Evolutionary conservation across 2,797 vertebrate genomes (phyloP), one percentile per base, ranked within the genome.

Genomic region (Eulemur albifrons): DNA sequence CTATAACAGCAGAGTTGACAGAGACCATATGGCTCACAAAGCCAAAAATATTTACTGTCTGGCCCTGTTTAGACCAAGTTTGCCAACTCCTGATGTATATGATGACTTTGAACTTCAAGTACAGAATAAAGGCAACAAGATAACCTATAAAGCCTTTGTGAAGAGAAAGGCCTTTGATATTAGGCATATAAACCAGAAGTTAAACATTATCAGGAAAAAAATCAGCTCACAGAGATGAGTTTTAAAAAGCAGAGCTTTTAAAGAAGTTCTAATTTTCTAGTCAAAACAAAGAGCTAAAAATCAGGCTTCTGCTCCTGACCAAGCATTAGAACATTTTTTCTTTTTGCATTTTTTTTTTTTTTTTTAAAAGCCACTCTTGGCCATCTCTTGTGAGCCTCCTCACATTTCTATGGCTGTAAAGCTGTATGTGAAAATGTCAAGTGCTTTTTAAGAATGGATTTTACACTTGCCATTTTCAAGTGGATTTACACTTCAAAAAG

Each of bases 391-490:
- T 85, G 82, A 95, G 93, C 70, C 77, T 81, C 67, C 92, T 97
- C 90, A 93, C 90, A 96, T 97, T 97, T 93, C 93, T 69, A 48
- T 0, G 81, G 88, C 94, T 95, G 73, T 96, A 96, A 97, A 98
- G 85, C 97, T 69, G 95, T 90, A 96, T 97, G 97, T 97, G 96
- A 97, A 97, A 98, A 97, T 97, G 97, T 97, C 97, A 97, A 98
- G 97, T 96, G 95, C 95, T 95, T 96, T 96, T 96, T 97, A 96
- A 96, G 97, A 98, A 97, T 97, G 95, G 83, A 98, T 97, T 98
- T 97, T 97, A 95, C 92, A 97, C 97, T 98, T 97, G 97, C 97
- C 97, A 98, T 98, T 97, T 98, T 97, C 95, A 92, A 97, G 97
- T 96, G 96, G 95, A 97, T 97, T 97, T 97, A 98, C 95, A 96